Conservation (phyloP, 2,888 invertebrate genomes). For the Eumerus sabulonum region DNA sequence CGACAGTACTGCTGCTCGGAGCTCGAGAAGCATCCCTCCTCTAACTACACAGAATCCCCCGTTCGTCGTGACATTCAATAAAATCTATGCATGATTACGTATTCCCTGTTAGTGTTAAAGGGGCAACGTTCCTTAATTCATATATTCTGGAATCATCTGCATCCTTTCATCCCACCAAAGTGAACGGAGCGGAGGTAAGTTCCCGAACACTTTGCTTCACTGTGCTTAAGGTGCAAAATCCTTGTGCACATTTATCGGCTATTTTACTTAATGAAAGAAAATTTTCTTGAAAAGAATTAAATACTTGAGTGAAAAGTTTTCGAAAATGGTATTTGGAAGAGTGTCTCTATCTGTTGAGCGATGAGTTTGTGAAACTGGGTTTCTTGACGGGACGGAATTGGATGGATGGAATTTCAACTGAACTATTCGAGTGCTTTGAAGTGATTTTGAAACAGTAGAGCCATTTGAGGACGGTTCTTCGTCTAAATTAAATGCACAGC, state of each 20-base stretch:
- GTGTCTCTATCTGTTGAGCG: neutral
- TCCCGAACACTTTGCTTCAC: neutral
- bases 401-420: neutral
- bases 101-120: neutral
- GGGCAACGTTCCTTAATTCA: conserved; percentile 13
- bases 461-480: neutral
- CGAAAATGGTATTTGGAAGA: neutral
- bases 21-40: too few species aligned
- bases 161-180: neutral
- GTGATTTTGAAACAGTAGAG: conserved; percentile 9
- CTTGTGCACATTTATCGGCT: neutral
- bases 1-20: conserved; percentile 13
- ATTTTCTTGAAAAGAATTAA: conserved; percentile 5
- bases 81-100: conserved; percentile 19
- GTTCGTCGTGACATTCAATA: conserved; percentile 12
- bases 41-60: neutral
- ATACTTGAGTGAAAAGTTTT: conserved; percentile 14
- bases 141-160: neutral
- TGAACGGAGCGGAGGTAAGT: neutral
- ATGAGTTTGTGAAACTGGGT: neutral
- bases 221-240: neutral
- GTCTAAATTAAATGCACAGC: conserved; percentile 33
- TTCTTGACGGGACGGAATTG: neutral
- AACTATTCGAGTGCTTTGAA: conserved; percentile 11
- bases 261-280: conserved; percentile 1